phyloP scores from a whole-genome alignment of 1,140 invertebrate species.

The Eumaeus atala region DNA sequence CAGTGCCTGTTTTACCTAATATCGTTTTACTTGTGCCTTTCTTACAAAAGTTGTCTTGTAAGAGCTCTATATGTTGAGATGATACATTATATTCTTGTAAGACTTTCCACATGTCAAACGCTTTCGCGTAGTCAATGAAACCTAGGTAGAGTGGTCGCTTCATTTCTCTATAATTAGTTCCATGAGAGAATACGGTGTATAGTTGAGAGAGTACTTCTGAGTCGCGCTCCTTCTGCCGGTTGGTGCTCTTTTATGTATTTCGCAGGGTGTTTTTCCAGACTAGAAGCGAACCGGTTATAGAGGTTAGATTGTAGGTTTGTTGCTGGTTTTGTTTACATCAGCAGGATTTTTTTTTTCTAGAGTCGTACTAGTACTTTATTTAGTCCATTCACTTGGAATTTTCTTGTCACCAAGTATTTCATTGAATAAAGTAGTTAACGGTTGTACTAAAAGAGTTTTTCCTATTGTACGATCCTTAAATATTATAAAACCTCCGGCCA shows the following conservation, averaged over 20 bases:
- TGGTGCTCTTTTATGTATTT: constrained; percentile 14
- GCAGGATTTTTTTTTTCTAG: constrained; percentile 15
- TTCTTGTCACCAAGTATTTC: constrained; percentile 11
- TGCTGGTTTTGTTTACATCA: constrained; percentile 13
- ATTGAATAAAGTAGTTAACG: constrained; percentile 11
- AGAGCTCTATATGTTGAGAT: constrained; percentile 8
- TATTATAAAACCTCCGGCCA: no score
- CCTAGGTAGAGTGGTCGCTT: constrained; percentile 18
- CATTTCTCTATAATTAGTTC: constrained; percentile 17
- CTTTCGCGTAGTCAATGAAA: constrained; percentile 18
- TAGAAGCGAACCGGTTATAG: constrained; percentile 14
- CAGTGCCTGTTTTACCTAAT: constrained; percentile 11
- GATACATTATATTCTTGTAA: constrained; percentile 6
- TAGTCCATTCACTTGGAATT: constrained; percentile 14
- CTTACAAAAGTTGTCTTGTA: constrained; percentile 17
- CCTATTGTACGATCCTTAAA: no score
- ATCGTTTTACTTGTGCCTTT: constrained; percentile 18
- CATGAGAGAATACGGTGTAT: constrained; percentile 16
- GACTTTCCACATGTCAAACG: constrained; percentile 15
- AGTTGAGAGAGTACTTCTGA: not conserved
- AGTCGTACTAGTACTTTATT: constrained; percentile 13
- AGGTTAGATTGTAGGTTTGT: constrained; percentile 15
- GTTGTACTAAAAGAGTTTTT: constrained; percentile 1
- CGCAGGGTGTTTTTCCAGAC: constrained; percentile 3
- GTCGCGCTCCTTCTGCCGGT: constrained; percentile 8